These are phyloP conservation scores for Corythaixoides concolor DNA, from an alignment of 2,113 vertebrate species.

Conservation along the genomic window DNA sequence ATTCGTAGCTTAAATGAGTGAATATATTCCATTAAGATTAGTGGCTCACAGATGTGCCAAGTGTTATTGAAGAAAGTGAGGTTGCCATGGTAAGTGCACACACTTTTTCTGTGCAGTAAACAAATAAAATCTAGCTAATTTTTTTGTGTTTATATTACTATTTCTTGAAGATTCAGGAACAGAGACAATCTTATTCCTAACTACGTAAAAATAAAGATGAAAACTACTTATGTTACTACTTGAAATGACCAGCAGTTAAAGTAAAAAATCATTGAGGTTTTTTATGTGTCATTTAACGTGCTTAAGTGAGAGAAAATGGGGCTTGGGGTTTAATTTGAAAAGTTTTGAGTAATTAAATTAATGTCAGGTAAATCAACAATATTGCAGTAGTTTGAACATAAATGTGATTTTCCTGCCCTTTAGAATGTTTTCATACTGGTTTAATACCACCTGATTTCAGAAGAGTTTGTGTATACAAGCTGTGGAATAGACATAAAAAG, in stretches of 20 bases:
- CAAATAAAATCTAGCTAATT: background rate
- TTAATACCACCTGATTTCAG: background rate
- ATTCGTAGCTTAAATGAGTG: constrained; percentile 2
- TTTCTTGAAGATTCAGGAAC: background rate
- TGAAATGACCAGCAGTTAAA: background rate
- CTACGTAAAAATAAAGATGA: background rate
- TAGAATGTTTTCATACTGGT: background rate
- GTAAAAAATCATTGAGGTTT: background rate
- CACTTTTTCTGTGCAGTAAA: background rate
- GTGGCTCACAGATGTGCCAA: background rate
- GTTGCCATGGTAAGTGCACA: constrained; percentile 34
- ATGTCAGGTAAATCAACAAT: background rate
- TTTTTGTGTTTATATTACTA: background rate
- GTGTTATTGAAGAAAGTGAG: background rate
- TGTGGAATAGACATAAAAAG: background rate
- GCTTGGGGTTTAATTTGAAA: background rate
- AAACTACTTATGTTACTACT: background rate
- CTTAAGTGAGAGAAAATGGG: background rate
- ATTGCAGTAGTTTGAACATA: background rate
- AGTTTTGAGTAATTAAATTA: background rate
- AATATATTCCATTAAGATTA: constrained; percentile 22
- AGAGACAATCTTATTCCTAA: background rate
- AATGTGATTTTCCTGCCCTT: background rate
- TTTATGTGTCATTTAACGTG: background rate
- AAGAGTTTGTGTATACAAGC: background rate